Evolutionary conservation across 2,113 vertebrate genomes (phyloP).

Genomic region (Caranx melampygus): DNA sequence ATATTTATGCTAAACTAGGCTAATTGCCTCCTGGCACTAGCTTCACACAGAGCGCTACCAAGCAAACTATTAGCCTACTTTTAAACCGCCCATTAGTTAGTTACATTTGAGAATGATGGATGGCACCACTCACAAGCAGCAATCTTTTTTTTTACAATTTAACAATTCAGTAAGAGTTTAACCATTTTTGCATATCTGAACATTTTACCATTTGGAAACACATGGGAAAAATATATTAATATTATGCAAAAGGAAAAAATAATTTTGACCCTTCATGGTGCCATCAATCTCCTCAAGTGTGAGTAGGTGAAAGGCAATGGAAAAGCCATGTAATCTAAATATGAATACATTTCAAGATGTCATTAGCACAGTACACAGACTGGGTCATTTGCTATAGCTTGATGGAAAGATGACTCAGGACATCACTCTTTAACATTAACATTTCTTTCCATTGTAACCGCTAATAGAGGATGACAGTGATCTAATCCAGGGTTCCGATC

Average conservation of each 20-base stretch:
- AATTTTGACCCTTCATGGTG: not conserved
- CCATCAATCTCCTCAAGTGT: not conserved
- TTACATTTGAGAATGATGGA: not conserved
- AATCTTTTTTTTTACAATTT: not conserved
- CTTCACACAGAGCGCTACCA: not conserved
- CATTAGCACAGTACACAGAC: conserved; percentile 13
- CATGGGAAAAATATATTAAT: not conserved
- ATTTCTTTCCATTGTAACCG: conserved; percentile 80
- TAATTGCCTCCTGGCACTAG: not conserved
- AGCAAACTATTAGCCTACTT: not conserved
- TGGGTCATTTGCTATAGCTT: conserved; percentile 46
- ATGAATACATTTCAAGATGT: conserved; percentile 16
- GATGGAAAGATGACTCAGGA: conserved; percentile 49
- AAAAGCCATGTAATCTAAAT: conserved; percentile 9
- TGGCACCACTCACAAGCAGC: not conserved
- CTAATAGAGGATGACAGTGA: conserved; percentile 84
- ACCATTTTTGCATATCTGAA: not conserved
- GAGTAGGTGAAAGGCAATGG: conserved; percentile 26
- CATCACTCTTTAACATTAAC: conserved; percentile 82
- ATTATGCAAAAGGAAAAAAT: not conserved
- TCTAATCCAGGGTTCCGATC: conserved; percentile 85
- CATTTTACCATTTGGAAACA: not conserved
- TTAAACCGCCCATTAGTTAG: not conserved
- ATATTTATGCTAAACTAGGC: not conserved
- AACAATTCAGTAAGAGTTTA: too few species aligned